These are phyloP conservation scores for Aphelenchoides fujianensis DNA, from an alignment of 1,140 invertebrate species.

Conservation along the genomic window DNA sequence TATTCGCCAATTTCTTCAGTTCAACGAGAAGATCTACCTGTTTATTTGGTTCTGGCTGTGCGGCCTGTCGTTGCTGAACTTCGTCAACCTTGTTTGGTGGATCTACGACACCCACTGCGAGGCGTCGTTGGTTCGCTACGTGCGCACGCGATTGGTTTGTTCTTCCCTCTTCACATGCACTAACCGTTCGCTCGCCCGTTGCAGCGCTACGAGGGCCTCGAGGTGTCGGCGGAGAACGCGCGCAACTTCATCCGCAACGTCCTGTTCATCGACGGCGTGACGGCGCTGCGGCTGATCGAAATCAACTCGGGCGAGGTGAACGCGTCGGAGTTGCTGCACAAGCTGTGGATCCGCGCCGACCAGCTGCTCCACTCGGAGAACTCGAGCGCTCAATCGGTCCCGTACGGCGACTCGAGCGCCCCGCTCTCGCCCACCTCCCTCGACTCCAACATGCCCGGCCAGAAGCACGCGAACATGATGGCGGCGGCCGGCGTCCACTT, in stretches of 20 bases:
- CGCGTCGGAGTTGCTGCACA: constrained; percentile 7
- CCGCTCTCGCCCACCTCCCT: not conserved
- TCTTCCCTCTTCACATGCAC: constrained; percentile 19
- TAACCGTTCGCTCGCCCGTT: constrained; percentile 21
- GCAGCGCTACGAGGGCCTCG: constrained; percentile 27
- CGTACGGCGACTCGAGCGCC: not conserved
- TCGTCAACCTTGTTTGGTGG: constrained; percentile 53
- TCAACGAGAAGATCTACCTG: constrained; percentile 70
- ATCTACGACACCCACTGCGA: constrained; percentile 15
- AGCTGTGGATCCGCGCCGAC: not conserved
- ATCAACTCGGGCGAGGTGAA: constrained; percentile 35
- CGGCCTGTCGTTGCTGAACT: constrained; percentile 43
- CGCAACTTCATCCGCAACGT: constrained; percentile 47
- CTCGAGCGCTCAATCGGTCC: not conserved
- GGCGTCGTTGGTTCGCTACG: constrained; percentile 19
- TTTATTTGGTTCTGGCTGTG: constrained; percentile 62
- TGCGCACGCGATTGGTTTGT: constrained; percentile 33
- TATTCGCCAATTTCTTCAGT: constrained; percentile 61
- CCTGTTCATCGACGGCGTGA: constrained; percentile 48
- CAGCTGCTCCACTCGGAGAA: not conserved
- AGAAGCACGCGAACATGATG: not conserved
- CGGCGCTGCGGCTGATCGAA: constrained; percentile 42
- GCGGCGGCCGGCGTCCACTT: too few species aligned
- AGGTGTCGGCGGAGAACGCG: not conserved
- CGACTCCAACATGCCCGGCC: not conserved